Conservation (phyloP, 2,888 invertebrate species). For the Pachliopta kotzebuea region DNA sequence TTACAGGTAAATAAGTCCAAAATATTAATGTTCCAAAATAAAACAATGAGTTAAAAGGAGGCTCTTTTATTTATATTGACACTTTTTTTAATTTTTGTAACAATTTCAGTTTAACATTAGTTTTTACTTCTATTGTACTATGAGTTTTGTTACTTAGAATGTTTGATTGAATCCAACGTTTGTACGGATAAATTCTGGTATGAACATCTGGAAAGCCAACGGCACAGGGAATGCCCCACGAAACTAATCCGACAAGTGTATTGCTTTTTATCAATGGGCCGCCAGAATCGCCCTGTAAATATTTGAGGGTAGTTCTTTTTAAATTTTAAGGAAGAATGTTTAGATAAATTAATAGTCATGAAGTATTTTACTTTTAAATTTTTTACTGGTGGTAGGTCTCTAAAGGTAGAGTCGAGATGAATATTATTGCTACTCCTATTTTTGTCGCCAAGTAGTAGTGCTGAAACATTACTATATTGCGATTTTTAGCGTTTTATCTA, state of each 20-base stretch:
- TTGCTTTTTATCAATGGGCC: constrained; percentile 58
- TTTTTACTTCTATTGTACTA: constrained; percentile 32
- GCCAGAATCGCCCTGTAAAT: constrained; percentile 72
- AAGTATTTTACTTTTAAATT: too few relatives aligned
- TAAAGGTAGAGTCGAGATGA: too few relatives aligned
- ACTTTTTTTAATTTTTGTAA: constrained; percentile 7
- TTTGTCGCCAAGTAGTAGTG: too few relatives aligned
- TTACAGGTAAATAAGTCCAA: constrained; percentile 24
- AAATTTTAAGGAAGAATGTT: background rate
- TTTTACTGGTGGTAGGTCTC: too few relatives aligned
- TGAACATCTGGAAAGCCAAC: constrained; percentile 73
- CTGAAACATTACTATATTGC: too few relatives aligned
- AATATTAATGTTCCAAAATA: constrained; percentile 24
- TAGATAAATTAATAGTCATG: too few relatives aligned
- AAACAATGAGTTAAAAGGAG: constrained; percentile 10
- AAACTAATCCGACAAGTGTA: constrained; percentile 63
- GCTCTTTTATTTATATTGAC: constrained; percentile 5
- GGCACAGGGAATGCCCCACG: constrained; percentile 75
- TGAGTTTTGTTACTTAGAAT: constrained; percentile 33
- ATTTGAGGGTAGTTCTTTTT: background rate
- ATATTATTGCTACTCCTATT: too few relatives aligned
- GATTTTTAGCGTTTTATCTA: too few relatives aligned
- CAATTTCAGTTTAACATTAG: constrained; percentile 23
- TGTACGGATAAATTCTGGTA: constrained; percentile 59
- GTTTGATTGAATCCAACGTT: constrained; percentile 53